Base-by-base conservation (phyloP, 2,797 vertebrate species). In the Corythornis leucogaster region DNA sequence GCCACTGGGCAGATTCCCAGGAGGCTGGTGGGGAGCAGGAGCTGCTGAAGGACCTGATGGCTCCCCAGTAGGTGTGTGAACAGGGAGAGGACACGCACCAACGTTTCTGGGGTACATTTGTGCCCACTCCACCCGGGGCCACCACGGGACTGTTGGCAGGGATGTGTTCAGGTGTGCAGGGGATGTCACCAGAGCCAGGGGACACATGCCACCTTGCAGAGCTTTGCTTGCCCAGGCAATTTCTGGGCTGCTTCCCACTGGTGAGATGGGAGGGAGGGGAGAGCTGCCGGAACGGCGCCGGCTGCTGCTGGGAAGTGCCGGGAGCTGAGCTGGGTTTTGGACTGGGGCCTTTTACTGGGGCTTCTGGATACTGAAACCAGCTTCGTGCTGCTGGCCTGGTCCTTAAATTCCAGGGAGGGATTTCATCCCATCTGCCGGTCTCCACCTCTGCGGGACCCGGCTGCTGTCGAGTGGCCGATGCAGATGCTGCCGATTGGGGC, bases 401-500 rank as follows among this genome's bases (percentile, higher is more conserved):
- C 78, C 80, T 50, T 31, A 14, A 40, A 78, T 78, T 51, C 66
- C 67, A 16, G 64, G 1, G 5, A 10, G 31, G 75, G 53, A 57
- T 83, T n/a, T 45, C 13, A 26, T 48, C 26, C 31, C 5, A 6
- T 18, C 85, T 12, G 50, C 59, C 3, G 1, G 8, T 12, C 54
- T 8, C 64, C 81, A 22, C 8, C 94, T 38, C 91, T 2, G 64
- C 19, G 2, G 81, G 92, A 46, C 55, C 26, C 1, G 25, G 58
- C 69, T 2, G 24, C 89, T 79, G 50, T 3, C 2, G 53, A 62
- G 88, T 1, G 63, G 19, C 62, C 76, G 7, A 45, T 1, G 73
- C 87, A 73, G 91, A 77, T 84, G 87, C 62, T 18, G 89, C 74
- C 46, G 69, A 69, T n/a, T 4, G 80, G 93, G 95, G 87, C 78